Conservation (phyloP, 2,113 vertebrate species). For the Colistium nudipinnis region DNA sequence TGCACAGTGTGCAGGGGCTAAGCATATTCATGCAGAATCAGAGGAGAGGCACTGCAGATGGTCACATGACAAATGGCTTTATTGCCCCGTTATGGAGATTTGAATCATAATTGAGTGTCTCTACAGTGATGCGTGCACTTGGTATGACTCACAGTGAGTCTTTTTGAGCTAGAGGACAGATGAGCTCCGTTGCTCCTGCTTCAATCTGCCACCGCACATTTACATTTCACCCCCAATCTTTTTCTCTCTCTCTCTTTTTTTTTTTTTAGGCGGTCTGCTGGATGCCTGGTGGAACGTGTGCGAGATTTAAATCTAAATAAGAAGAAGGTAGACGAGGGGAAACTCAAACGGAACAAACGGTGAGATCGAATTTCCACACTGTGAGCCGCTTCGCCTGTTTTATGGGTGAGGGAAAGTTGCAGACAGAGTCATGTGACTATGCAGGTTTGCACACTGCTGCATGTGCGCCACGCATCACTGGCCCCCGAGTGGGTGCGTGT, state of each 20-base stretch:
- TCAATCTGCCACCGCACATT: constrained; percentile 53
- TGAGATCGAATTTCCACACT: neutral
- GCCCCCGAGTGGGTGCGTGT: too few species aligned
- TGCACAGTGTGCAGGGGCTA: constrained; percentile 44
- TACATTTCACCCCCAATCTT: constrained; percentile 56
- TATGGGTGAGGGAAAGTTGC: constrained; percentile 27
- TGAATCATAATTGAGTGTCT: constrained; percentile 80
- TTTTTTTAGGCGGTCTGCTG: too few species aligned
- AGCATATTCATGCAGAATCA: constrained; percentile 68
- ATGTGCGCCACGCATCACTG: constrained; percentile 72
- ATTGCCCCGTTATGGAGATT: constrained; percentile 78
- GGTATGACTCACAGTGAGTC: constrained; percentile 73
- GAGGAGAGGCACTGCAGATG: constrained; percentile 67
- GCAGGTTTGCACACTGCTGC: constrained; percentile 72
- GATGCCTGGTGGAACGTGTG: too few species aligned
- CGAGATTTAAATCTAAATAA: constrained; percentile 30
- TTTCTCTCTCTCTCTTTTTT: too few species aligned
- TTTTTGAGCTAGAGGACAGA: constrained; percentile 73
- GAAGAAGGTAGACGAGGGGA: constrained; percentile 12
- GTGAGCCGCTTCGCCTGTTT: constrained; percentile 2
- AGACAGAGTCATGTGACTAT: constrained; percentile 63
- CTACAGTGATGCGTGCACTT: constrained; percentile 69
- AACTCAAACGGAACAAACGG: constrained; percentile 1
- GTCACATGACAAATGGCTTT: constrained; percentile 78
- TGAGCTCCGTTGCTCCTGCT: constrained; percentile 69